phyloP scores from a whole-genome alignment of 2,797 vertebrate species.

The Paedocypris micromegethes region DNA sequence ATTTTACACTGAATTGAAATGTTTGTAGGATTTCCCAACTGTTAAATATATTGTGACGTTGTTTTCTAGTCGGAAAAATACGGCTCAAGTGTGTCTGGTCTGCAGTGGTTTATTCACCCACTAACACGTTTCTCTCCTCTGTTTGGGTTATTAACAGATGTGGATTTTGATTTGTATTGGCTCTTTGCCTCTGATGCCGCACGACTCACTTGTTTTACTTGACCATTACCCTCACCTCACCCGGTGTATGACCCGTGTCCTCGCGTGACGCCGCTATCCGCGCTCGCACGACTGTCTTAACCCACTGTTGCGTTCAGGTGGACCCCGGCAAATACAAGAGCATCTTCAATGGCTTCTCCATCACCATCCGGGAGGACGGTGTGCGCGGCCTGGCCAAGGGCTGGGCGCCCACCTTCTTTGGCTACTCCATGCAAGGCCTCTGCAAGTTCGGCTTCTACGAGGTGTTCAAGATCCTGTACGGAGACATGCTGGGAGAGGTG shows the following conservation, averaged over 20 bases:
- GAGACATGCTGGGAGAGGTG: conserved; percentile 81
- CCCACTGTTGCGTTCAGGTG: conserved; percentile 63
- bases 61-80: too few species aligned
- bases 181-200: too few species aligned
- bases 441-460: conserved; percentile 91
- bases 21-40: too few species aligned
- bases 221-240: too few species aligned
- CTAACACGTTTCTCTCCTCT: too few species aligned
- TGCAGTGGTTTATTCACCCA: too few species aligned
- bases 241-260: conserved; percentile 1
- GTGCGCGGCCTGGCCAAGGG: conserved; percentile 81
- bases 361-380: conserved; percentile 80
- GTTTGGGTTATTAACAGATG: too few species aligned
- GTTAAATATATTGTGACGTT: too few species aligned
- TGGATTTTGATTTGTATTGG: too few species aligned
- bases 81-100: too few species aligned
- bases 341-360: conserved; percentile 83
- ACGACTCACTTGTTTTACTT: too few species aligned
- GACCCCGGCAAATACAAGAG: conserved; percentile 82
- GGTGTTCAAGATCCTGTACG: conserved; percentile 80
- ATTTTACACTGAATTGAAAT: too few species aligned
- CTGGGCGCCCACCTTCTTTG: conserved; percentile 83
- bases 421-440: conserved; percentile 86
- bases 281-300: conserved; percentile 2
- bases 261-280: background rate